Percentiles rank a stretch among this genome's conserved stretches.
Conservation (phyloP, 2,797 vertebrate species). For the Chelidonichthys spinosus region DNA sequence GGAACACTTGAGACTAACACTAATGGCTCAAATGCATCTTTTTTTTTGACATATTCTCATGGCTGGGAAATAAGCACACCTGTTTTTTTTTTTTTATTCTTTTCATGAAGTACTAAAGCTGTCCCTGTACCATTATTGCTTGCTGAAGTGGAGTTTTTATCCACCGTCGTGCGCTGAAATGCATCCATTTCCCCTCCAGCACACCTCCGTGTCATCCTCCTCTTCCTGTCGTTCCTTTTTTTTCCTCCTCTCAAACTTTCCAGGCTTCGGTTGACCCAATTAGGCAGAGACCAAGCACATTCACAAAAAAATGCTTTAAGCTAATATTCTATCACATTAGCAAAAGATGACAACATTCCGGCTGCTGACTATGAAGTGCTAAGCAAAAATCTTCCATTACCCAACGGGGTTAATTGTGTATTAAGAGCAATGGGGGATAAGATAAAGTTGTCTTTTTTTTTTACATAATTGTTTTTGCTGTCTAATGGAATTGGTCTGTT, state of each 20-base stretch:
- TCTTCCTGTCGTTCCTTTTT: constrained; percentile 46
- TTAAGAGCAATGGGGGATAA: constrained; percentile 55
- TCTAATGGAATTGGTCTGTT: constrained; percentile 25
- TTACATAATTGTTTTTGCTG: constrained; percentile 9
- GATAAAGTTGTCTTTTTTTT: constrained; percentile 27
- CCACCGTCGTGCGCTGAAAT: constrained; percentile 33
- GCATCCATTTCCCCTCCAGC: constrained; percentile 43
- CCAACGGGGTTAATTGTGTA: constrained; percentile 61
- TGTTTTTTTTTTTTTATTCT: constrained; percentile 43
- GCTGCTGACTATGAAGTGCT: constrained; percentile 53
- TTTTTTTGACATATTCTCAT: constrained; percentile 35
- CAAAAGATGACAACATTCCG: constrained; percentile 48
- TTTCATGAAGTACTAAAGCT: constrained; percentile 48
- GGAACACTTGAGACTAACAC: constrained; percentile 51
- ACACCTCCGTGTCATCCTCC: constrained; percentile 41
- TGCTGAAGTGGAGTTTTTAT: constrained; percentile 52
- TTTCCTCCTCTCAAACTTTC: constrained; percentile 54
- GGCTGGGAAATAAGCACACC: constrained; percentile 33
- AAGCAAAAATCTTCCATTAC: constrained; percentile 51
- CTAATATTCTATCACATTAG: constrained; percentile 58
- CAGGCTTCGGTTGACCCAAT: constrained; percentile 72
- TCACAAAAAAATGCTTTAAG: constrained; percentile 54
- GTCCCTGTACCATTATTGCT: constrained; percentile 28
- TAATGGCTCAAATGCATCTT: constrained; percentile 56
- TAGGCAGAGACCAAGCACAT: constrained; percentile 64